Evolutionary conservation across 2,113 vertebrate genomes (phyloP).

Genomic region (Oriolus oriolus): DNA sequence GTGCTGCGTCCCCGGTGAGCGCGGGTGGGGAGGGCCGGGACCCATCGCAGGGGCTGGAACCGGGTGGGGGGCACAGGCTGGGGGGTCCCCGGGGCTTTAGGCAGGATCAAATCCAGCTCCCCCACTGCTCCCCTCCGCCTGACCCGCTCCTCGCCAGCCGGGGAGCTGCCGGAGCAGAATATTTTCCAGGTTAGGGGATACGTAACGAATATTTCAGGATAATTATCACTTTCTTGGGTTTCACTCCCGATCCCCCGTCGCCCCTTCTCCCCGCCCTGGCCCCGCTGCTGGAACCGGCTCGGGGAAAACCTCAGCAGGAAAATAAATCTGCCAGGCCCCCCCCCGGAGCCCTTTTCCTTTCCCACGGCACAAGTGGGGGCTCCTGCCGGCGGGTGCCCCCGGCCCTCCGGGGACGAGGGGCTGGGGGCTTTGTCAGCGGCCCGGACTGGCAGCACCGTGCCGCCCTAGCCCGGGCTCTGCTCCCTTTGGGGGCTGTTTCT

Average conservation of each 20-base stretch:
- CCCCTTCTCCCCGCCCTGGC: not conserved
- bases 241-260: not conserved
- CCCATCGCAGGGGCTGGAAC: not conserved
- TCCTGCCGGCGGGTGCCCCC: not conserved
- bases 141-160: not conserved
- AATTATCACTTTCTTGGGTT: conserved; percentile 73
- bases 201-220: conserved; percentile 34
- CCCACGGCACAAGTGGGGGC: not conserved
- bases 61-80: not conserved
- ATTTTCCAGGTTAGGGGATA: conserved; percentile 53
- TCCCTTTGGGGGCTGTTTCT: not conserved
- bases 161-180: conserved; percentile 16
- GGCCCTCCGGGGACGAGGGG: not conserved
- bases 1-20: not conserved
- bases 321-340: not conserved
- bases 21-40: not conserved
- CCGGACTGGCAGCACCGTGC: not conserved
- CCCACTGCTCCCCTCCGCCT: not conserved
- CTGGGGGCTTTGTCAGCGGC: not conserved
- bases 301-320: not conserved
- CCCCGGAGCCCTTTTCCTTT: not conserved
- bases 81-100: not conserved
- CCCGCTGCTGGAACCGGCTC: not conserved
- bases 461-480: accelerated
- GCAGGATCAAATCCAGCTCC: not conserved